Base-by-base conservation (phyloP, 2,113 vertebrate species). In the Tursiops truncatus region DNA sequence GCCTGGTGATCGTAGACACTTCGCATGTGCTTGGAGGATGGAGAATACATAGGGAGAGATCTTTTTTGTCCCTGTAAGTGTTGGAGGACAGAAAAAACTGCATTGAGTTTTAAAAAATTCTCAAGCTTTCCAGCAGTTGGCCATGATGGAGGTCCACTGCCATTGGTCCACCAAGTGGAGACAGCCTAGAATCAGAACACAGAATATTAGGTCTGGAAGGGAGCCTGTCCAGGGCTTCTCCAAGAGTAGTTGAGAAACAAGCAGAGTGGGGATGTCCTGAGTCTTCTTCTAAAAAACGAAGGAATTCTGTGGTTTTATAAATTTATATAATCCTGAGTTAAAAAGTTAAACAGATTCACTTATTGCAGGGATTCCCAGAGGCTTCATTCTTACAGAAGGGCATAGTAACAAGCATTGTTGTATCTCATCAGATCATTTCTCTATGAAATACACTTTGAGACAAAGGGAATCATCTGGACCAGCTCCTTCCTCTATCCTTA, bases 321-420 rank as follows among this genome's bases (percentile, higher is more conserved):
- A 65, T 81, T 88, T 28, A 31, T 81, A 86, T 44, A 95, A 74
- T 91, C 47, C 70, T 94, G 36, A 33, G 41, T 33, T 88, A 5
- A 94, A 84, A 92, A 63, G 28, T 87, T 79, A 79, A 91, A 77
- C 23, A 63, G 62, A 95, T 74, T 53, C 8, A 91, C 67, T 95
- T 80, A 83, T 65, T 93, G 17, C 36, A 53, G n/a, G 70, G n/a
- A 81, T 88, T 71, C 50, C 65, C 41, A 85, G n/a, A 56, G 31
- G 76, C 23, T 88, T 89, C 76, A 85, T 76, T 96, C 58, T 94
- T 94, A 60, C 7, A 68, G 38, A 36, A 86, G 76, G 36, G 26
- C 26, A 28, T 18, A 80, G 56, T 50, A 25, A 83, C n/a, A 83
- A 84, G 26, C 21, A 94, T 47, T 44, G 13, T 36, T 63, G 0